A percentile compares a stretch with the other conserved stretches of the same genome.
Evolutionary conservation across 2,113 vertebrate species (phyloP).

Genomic region (Periophthalmus modestus): DNA sequence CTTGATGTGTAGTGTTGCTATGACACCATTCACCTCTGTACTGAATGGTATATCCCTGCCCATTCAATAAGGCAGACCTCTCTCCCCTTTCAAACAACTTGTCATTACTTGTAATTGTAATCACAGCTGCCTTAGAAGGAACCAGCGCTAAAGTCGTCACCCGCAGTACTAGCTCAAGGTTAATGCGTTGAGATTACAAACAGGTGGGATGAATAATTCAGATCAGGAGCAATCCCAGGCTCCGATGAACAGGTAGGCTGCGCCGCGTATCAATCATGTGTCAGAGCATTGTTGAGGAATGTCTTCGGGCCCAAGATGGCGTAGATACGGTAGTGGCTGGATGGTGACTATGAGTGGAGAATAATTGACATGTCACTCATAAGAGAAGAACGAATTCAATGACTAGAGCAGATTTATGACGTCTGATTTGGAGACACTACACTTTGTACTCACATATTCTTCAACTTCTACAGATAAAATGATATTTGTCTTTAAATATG

Average conservation of each 20-base stretch:
- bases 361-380: slow-evolving; percentile 63
- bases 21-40: slow-evolving; percentile 42
- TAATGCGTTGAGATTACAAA: slow-evolving; percentile 46
- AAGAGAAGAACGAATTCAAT: slow-evolving; percentile 56
- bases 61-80: slow-evolving; percentile 44
- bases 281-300: slow-evolving; percentile 32
- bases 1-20: slow-evolving; percentile 50
- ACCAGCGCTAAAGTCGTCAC: not conserved
- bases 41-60: slow-evolving; percentile 37
- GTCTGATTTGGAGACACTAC: slow-evolving; percentile 51
- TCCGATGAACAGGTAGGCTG: slow-evolving; percentile 37
- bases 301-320: slow-evolving; percentile 40
- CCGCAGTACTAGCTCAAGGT: slow-evolving; percentile 23
- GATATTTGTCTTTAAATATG: not conserved
- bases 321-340: slow-evolving; percentile 14
- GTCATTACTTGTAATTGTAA: slow-evolving; percentile 55
- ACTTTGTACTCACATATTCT: slow-evolving; percentile 30
- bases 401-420: slow-evolving; percentile 64
- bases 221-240: slow-evolving; percentile 42
- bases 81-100: slow-evolving; percentile 33
- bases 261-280: slow-evolving; percentile 41
- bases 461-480: slow-evolving; percentile 19
- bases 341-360: slow-evolving; percentile 26
- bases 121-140: slow-evolving; percentile 36
- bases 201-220: slow-evolving; percentile 54